Evolutionary conservation across 2,113 vertebrate species (phyloP).

Genomic region (Bufo bufo): DNA sequence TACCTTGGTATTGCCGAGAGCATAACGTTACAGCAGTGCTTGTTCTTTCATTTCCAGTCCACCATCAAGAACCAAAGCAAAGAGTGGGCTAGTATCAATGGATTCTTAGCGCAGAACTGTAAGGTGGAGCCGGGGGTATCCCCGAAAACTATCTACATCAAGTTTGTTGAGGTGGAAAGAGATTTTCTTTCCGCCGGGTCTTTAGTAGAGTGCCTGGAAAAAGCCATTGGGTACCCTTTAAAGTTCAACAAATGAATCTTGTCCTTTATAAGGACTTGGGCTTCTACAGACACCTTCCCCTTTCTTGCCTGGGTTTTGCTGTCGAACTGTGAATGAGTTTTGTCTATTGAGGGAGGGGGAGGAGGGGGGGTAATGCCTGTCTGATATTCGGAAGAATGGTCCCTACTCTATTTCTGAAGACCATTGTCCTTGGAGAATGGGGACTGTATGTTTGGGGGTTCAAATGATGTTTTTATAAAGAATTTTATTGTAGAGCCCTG

Average conservation of each 20-base stretch:
- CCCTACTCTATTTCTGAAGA: slow-evolving; percentile 49
- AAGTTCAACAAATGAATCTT: slow-evolving; percentile 89
- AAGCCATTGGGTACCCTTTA: slow-evolving; percentile 91
- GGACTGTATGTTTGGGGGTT: slow-evolving; percentile 56
- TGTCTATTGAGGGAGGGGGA: neutral
- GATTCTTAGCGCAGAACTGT: slow-evolving; percentile 92
- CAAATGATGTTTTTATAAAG: slow-evolving; percentile 62
- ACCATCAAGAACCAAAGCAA: slow-evolving; percentile 84
- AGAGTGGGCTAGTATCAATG: slow-evolving; percentile 84
- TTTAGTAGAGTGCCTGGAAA: slow-evolving; percentile 97
- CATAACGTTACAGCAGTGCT: slow-evolving; percentile 91
- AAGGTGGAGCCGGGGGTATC: slow-evolving; percentile 72
- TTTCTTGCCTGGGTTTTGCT: slow-evolving; percentile 58
- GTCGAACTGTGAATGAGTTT: slow-evolving; percentile 43
- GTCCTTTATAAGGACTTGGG: slow-evolving; percentile 76
- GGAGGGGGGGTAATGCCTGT: neutral
- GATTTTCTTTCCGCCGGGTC: slow-evolving; percentile 98
- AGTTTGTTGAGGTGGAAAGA: slow-evolving; percentile 98
- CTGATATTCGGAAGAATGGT: slow-evolving; percentile 51
- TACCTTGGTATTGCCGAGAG: slow-evolving; percentile 95
- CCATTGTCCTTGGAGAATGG: slow-evolving; percentile 59
- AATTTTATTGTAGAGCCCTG: slow-evolving; percentile 64
- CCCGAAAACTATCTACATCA: slow-evolving; percentile 86
- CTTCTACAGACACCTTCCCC: slow-evolving; percentile 57
- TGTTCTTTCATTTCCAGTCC: slow-evolving; percentile 94